Evolutionary conservation across 2,113 vertebrate species (phyloP), one percentile per base, ranked within the genome.

Genomic region (Pituophis catenifer): DNA sequence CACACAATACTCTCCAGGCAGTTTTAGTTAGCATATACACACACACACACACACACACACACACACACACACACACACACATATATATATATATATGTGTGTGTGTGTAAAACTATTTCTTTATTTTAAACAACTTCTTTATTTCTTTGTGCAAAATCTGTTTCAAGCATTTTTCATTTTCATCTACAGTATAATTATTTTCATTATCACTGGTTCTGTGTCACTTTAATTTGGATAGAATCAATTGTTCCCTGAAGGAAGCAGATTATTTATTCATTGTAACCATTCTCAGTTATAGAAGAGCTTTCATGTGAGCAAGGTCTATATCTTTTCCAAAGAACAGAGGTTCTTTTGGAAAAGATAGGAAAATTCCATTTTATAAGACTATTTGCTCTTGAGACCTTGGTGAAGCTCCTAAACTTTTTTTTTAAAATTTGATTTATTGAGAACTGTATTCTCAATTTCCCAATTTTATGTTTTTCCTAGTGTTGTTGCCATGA

Each of bases 141-240:
- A 29, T 50, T 92, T 89, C 8, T 57, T 89, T 75, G 15, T 57
- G n/a, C 23, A 57, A 52, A 89, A 55, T 33, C 24, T 92, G 87
- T 89, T 89, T 81, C 62, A 81, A 92, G 50, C 33, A 29, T 89
- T 3, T 58, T 89, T 81, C 26, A 89, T 89, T 92, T 92, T 85
- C 9, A 85, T 89, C 38, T 92, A 44, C 38, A 44, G 38, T 44
- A 57, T 89, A 89, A 89, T 44, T 89, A 85, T 92, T 89, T 58
- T 57, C 9, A 50, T 92, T 53, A 75, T 75, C n/a, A 38, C 70
- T 75, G n/a, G 15, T 75, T 75, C n/a, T 19, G 2, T 75, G 70
- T 38, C n/a, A 75, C 70, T 75, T 33, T 75, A 75, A 75, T 75
- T 75, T 75, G 70, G 13, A 75, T 38, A 33, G n/a, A 75, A 75